These are phyloP conservation scores for Dryadula phaetusa DNA, from an alignment of 2,888 invertebrate species.

Conservation along the genomic window DNA sequence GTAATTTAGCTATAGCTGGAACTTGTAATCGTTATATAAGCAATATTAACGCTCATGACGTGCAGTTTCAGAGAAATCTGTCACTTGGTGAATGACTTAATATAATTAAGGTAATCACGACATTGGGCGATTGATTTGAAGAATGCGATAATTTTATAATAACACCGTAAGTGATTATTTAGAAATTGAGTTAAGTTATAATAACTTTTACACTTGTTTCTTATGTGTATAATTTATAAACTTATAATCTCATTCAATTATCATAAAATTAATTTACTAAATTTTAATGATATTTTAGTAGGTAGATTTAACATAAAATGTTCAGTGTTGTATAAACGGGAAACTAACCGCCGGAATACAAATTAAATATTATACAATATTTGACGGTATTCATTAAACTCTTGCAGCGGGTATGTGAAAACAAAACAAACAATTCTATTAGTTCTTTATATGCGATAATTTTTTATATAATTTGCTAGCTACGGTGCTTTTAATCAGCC, in stretches of 20 bases:
- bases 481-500: neutral
- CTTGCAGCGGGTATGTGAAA: neutral
- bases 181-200: conserved; percentile 6
- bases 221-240: neutral
- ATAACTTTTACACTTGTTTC: neutral
- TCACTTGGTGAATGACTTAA: conserved; percentile 40
- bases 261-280: neutral
- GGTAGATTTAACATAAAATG: neutral
- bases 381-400: neutral
- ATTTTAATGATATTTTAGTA: neutral
- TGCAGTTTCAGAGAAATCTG: conserved; percentile 41
- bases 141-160: conserved; percentile 42
- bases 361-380: neutral
- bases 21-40: conserved; percentile 2
- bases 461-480: neutral
- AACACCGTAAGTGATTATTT: conserved; percentile 16
- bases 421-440: neutral
- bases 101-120: conserved; percentile 44
- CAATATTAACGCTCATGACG: conserved; percentile 24
- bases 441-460: neutral
- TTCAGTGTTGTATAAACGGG: neutral
- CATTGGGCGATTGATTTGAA: conserved; percentile 41
- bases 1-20: conserved; percentile 1
- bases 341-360: neutral
- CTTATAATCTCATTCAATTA: neutral